phyloP scores from a whole-genome alignment of 2,797 vertebrate genomes.

The Pangasius krempfi region DNA sequence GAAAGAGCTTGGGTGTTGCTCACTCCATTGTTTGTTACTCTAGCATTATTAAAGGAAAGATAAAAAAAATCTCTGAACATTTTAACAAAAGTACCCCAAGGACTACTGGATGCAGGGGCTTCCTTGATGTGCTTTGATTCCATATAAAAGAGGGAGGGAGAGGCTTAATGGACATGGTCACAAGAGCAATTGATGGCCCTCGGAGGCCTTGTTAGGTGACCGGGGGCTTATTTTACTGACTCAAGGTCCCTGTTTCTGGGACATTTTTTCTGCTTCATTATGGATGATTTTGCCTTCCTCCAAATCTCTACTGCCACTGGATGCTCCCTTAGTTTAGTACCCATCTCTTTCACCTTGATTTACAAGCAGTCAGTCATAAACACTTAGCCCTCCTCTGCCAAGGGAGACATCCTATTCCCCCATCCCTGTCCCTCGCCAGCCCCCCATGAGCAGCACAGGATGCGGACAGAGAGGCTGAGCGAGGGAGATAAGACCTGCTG shows the following conservation, averaged over 20 bases:
- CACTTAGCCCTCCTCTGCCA: slow-evolving; percentile 37
- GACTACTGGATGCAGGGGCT: slow-evolving; percentile 78
- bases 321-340: slow-evolving; percentile 23
- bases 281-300: slow-evolving; percentile 54
- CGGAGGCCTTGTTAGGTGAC: slow-evolving; percentile 73
- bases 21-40: slow-evolving; percentile 72
- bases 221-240: slow-evolving; percentile 71
- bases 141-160: slow-evolving; percentile 76
- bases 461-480: slow-evolving; percentile 76
- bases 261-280: slow-evolving; percentile 21
- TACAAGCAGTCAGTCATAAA: neutral
- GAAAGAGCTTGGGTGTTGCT: slow-evolving; percentile 77
- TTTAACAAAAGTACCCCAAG: slow-evolving; percentile 84
- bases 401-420: slow-evolving; percentile 48
- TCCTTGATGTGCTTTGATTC: slow-evolving; percentile 84
- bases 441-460: slow-evolving; percentile 79
- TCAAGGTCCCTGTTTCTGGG: slow-evolving; percentile 58
- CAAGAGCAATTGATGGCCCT: slow-evolving; percentile 76
- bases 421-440: slow-evolving; percentile 61
- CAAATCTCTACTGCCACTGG: slow-evolving; percentile 58
- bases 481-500: slow-evolving; percentile 78
- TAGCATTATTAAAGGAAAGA: slow-evolving; percentile 76
- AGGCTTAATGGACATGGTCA: slow-evolving; percentile 73
- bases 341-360: slow-evolving; percentile 7
- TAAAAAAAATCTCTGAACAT: slow-evolving; percentile 77